Evolutionary conservation across 1,140 invertebrate species (phyloP).

Genomic region (Drosophila novamexicana): DNA sequence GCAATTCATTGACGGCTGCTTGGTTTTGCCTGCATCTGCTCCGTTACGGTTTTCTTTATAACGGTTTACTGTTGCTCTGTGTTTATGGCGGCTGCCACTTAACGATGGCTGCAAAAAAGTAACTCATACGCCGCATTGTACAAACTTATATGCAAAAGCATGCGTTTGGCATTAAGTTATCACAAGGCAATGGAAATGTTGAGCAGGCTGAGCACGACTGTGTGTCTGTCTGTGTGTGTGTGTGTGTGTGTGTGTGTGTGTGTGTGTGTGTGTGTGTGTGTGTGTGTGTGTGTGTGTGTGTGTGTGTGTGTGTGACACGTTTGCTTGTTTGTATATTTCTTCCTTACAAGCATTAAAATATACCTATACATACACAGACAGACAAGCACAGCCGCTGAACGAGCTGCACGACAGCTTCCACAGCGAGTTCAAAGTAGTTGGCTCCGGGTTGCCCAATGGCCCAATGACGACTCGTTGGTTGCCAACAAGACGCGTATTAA

Average conservation of each 20-base stretch:
- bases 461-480: constrained; percentile 28
- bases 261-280: constrained; percentile 48
- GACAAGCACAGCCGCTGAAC: background rate
- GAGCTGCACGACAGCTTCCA: constrained; percentile 24
- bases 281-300: constrained; percentile 25
- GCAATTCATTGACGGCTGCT: background rate
- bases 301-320: constrained; percentile 64
- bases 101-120: constrained; percentile 31
- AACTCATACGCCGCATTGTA: constrained; percentile 38
- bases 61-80: constrained; percentile 1
- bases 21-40: background rate
- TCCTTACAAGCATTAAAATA: constrained; percentile 35
- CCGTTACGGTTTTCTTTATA: background rate
- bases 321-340: constrained; percentile 53
- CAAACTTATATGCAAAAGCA: constrained; percentile 52
- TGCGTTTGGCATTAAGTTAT: constrained; percentile 78
- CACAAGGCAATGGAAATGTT: constrained; percentile 51
- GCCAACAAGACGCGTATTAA: constrained; percentile 72
- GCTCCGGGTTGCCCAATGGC: constrained; percentile 39
- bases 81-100: constrained; percentile 26
- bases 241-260: constrained; percentile 48
- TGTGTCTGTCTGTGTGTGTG: constrained; percentile 12
- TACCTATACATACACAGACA: constrained; percentile 2
- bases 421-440: constrained; percentile 46
- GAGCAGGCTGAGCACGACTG: constrained; percentile 46